Conservation (phyloP, 2,113 vertebrate genomes). For the Zapornia atra region DNA sequence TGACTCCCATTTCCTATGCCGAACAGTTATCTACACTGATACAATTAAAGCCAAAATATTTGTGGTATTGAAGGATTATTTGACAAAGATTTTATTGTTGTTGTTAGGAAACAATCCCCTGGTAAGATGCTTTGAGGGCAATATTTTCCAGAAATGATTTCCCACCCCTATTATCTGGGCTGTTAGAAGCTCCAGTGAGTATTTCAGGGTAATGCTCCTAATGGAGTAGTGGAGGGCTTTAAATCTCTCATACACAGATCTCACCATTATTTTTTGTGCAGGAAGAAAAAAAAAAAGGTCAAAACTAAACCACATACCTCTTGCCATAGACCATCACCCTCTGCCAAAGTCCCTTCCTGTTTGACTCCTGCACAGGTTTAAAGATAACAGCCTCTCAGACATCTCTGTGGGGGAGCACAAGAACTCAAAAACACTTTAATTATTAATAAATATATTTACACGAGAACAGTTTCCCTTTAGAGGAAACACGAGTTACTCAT, state of each 20-base stretch:
- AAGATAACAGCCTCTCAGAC: not conserved
- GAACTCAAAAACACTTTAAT: slow-evolving; percentile 24
- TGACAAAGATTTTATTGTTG: slow-evolving; percentile 41
- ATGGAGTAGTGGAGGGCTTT: slow-evolving; percentile 42
- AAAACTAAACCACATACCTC: not conserved
- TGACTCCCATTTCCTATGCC: not conserved
- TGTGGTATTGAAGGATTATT: slow-evolving; percentile 31
- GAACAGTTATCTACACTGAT: not conserved
- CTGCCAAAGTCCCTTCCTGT: not conserved
- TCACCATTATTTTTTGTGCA: not conserved
- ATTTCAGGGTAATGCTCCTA: slow-evolving; percentile 54
- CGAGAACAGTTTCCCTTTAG: slow-evolving; percentile 2
- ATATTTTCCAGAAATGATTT: slow-evolving; percentile 50
- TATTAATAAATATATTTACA: slow-evolving; percentile 63
- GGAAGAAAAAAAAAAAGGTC: slow-evolving; percentile 1
- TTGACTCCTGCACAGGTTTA: not conserved
- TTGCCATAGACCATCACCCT: not conserved
- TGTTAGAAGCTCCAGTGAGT: slow-evolving; percentile 24
- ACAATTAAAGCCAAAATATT: slow-evolving; percentile 37
- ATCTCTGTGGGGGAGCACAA: not conserved
- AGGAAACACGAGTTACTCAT: slow-evolving; percentile 57
- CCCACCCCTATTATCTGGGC: slow-evolving; percentile 45
- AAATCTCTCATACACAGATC: not conserved
- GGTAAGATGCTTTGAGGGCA: slow-evolving; percentile 47
- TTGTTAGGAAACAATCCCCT: slow-evolving; percentile 47